Percentiles rank a stretch among this genome's conserved stretches.
Conservation (phyloP, 2,797 vertebrate genomes). For the Danio aesculapii region DNA sequence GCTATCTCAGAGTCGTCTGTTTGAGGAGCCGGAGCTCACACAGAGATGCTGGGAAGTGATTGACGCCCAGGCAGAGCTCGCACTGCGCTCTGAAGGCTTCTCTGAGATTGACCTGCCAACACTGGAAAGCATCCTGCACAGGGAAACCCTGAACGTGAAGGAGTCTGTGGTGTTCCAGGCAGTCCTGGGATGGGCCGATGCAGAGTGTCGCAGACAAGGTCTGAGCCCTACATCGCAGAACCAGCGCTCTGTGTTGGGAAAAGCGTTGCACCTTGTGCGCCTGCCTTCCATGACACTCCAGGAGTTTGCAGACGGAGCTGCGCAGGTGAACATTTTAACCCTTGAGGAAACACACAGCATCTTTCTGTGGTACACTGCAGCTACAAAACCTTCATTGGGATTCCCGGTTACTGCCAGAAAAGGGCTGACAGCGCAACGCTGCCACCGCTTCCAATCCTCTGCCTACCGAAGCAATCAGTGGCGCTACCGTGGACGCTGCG, state of each 20-base stretch:
- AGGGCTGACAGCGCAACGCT: constrained; percentile 87
- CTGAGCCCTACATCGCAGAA: constrained; percentile 81
- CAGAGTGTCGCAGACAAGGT: constrained; percentile 90
- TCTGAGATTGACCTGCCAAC: constrained; percentile 93
- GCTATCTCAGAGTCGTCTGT: constrained; percentile 95
- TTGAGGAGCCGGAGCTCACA: constrained; percentile 94
- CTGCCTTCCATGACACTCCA: constrained; percentile 94
- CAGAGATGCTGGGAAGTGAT: constrained; percentile 99
- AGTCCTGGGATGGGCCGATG: constrained; percentile 89
- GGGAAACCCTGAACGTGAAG: constrained; percentile 93
- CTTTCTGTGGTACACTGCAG: constrained; percentile 98
- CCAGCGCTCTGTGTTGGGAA: constrained; percentile 86
- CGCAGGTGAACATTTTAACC: constrained; percentile 93
- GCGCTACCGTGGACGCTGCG: constrained; percentile 95
- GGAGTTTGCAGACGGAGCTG: constrained; percentile 94
- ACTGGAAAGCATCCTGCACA: constrained; percentile 89
- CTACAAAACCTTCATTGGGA: constrained; percentile 89
- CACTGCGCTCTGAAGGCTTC: constrained; percentile 92
- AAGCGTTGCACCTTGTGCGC: constrained; percentile 90
- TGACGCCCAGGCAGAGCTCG: constrained; percentile 96
- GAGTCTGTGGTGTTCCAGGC: constrained; percentile 94
- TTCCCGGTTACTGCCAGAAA: constrained; percentile 85
- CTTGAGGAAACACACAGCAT: constrained; percentile 94
- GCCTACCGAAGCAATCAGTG: constrained; percentile 98
- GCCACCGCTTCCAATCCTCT: constrained; percentile 94